These are phyloP conservation scores for Diarsia brunnea DNA, from an alignment of 2,888 invertebrate genomes.

Conservation along the genomic window DNA sequence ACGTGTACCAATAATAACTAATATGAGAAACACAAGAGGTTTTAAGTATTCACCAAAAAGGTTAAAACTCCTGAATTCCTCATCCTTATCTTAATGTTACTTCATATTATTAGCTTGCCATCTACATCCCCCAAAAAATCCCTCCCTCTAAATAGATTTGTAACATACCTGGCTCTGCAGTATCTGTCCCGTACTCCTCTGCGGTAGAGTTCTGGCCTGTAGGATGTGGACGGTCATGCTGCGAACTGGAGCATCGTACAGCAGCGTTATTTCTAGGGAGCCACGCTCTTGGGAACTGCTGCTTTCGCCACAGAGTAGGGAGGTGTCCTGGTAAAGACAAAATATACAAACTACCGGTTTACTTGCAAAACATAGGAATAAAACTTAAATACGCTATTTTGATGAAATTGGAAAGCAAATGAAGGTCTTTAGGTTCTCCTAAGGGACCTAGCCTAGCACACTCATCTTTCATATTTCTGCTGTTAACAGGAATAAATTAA, in stretches of 20 bases:
- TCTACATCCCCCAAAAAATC: no score
- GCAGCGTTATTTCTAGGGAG: constrained; percentile 95
- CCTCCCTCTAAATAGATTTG: neutral
- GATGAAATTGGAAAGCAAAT: neutral
- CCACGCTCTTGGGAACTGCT: constrained; percentile 92
- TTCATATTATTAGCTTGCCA: no score
- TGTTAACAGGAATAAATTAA: no score
- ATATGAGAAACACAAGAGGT: no score
- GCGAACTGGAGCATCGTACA: constrained; percentile 97
- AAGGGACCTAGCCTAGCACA: neutral
- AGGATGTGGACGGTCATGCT: constrained; percentile 98
- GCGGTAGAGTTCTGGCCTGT: constrained; percentile 95
- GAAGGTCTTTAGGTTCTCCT: no score
- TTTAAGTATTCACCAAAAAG: no score
- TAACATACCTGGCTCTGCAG: constrained; percentile 83
- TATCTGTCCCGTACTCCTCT: constrained; percentile 87
- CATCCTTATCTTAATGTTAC: no score
- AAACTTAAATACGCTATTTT: neutral
- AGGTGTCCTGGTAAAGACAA: constrained; percentile 84
- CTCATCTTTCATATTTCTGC: neutral
- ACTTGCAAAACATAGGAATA: neutral
- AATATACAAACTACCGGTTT: neutral
- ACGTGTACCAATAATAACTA: no score
- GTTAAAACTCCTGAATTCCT: no score
- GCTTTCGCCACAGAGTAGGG: constrained; percentile 87